Percentiles rank a stretch among this genome's conserved stretches.
Evolutionary conservation across 1,140 invertebrate species (phyloP).

Genomic region (Acarapis woodi): DNA sequence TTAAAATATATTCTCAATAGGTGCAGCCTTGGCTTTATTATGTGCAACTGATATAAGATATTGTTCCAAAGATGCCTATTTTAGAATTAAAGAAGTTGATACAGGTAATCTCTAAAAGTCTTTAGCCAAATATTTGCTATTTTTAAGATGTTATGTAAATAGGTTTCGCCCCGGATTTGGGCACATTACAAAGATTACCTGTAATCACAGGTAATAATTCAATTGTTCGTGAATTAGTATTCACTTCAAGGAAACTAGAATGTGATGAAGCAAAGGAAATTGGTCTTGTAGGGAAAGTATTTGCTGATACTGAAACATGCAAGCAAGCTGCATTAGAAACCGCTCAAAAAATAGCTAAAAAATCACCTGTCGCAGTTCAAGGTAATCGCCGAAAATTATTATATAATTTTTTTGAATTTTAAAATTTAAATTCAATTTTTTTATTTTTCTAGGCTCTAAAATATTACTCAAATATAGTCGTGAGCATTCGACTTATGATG

Average conservation of each 20-base stretch:
- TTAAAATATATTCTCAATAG: no score
- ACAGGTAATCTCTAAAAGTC: no score
- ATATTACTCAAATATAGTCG: slow-evolving; percentile 48
- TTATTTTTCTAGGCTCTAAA: no score
- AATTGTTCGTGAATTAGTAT: slow-evolving; percentile 52
- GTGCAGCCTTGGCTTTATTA: slow-evolving; percentile 60
- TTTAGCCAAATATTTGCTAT: no score
- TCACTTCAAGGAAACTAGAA: slow-evolving; percentile 47
- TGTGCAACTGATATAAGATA: slow-evolving; percentile 69
- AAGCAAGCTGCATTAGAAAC: slow-evolving; percentile 35
- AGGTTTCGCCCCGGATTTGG: slow-evolving; percentile 79
- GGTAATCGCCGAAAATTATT: no score
- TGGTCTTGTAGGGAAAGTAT: slow-evolving; percentile 44
- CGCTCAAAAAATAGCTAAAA: slow-evolving; percentile 47
- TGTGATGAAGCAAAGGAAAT: slow-evolving; percentile 39
- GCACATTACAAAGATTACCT: slow-evolving; percentile 70
- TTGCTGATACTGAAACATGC: slow-evolving; percentile 36
- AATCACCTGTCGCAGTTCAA: slow-evolving; percentile 81
- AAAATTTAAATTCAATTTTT: no score
- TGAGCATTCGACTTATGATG: slow-evolving; percentile 54
- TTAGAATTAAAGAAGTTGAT: slow-evolving; percentile 58
- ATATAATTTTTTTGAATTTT: no score
- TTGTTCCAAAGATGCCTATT: slow-evolving; percentile 63
- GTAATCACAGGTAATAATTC: slow-evolving; percentile 67
- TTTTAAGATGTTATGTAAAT: no score